Evolutionary conservation across 2,797 vertebrate species (phyloP).

Genomic region (Rhabdomys pumilio): DNA sequence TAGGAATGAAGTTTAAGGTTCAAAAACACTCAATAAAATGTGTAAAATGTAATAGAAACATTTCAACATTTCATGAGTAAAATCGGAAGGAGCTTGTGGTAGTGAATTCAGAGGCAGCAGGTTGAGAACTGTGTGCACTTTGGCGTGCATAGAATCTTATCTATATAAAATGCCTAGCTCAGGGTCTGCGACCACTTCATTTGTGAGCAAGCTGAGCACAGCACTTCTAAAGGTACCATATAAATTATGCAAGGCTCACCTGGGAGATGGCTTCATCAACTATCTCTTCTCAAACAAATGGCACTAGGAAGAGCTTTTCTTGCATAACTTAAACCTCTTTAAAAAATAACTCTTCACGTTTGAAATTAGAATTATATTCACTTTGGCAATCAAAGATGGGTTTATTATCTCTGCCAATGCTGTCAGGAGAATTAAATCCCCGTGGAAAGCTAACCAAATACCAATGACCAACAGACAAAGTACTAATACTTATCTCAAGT

Average conservation of each 20-base stretch:
- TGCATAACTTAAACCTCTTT: not conserved
- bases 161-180: not conserved
- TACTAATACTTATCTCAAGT: not conserved
- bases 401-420: conserved; percentile 52
- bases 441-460: not conserved
- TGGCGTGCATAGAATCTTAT: not conserved
- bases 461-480: not conserved
- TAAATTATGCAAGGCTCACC: not conserved
- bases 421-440: conserved; percentile 37
- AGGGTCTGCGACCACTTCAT: not conserved
- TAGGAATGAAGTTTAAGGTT: conserved; percentile 15
- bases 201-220: conserved; percentile 13
- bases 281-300: conserved; percentile 37
- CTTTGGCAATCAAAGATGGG: not conserved
- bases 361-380: conserved; percentile 49
- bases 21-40: not conserved
- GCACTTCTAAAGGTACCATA: conserved; percentile 1
- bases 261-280: conserved; percentile 29
- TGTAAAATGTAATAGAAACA: not conserved
- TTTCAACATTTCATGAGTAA: not conserved
- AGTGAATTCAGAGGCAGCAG: not conserved
- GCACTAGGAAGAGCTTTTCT: conserved; percentile 21
- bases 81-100: not conserved
- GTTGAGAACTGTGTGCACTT: not conserved
- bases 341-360: not conserved